These are phyloP conservation scores for Pangasius macronema DNA, from an alignment of 2,797 vertebrate genomes.

Conservation along the genomic window DNA sequence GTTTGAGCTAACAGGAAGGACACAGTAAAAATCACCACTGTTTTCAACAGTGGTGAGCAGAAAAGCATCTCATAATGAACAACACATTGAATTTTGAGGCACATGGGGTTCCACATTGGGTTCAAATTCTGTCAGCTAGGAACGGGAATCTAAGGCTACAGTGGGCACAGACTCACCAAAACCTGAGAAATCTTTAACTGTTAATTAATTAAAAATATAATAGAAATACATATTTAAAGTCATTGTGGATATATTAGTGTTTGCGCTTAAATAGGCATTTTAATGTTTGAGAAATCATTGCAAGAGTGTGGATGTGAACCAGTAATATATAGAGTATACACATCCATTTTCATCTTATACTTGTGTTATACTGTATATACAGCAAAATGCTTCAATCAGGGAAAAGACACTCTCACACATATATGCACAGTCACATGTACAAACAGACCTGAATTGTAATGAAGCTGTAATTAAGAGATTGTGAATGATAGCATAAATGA, in stretches of 20 bases:
- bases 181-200: background rate
- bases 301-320: background rate
- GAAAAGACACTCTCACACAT: background rate
- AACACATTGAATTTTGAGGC: background rate
- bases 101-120: background rate
- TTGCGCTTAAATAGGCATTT: background rate
- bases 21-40: background rate
- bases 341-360: background rate
- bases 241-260: background rate
- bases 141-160: background rate
- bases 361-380: background rate
- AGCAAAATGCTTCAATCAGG: background rate
- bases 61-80: background rate
- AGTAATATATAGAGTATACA: background rate
- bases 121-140: background rate
- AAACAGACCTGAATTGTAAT: background rate
- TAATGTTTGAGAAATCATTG: background rate
- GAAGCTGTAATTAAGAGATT: conserved; percentile 3
- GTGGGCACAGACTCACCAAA: background rate
- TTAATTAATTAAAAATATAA: background rate
- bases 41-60: background rate
- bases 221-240: background rate
- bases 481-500: background rate
- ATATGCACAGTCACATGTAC: background rate
- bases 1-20: background rate